Conservation (phyloP, 2,888 invertebrate genomes). For the Cryptocheilus praepositus region DNA sequence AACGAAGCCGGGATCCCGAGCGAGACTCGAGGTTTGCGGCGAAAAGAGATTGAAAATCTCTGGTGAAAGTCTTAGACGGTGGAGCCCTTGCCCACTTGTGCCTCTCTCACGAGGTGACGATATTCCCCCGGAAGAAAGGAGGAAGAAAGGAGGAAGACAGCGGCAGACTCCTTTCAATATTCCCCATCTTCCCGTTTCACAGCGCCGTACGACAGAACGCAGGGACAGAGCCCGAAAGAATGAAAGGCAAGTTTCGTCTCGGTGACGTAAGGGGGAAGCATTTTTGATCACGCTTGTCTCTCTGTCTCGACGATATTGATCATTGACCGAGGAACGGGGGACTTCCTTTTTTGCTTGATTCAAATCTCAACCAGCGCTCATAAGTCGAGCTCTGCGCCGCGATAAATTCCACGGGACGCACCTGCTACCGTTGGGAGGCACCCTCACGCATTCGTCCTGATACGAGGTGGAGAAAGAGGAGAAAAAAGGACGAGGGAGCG, state of each 20-base stretch:
- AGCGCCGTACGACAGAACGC: too few species aligned
- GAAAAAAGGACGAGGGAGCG: constrained; percentile 13
- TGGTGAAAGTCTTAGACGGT: too few species aligned
- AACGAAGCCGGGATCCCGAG: too few species aligned
- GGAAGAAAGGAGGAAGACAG: neutral
- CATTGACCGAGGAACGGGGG: constrained; percentile 11
- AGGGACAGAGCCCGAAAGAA: too few species aligned
- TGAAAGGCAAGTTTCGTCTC: too few species aligned
- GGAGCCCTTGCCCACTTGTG: too few species aligned
- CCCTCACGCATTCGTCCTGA: constrained; percentile 55
- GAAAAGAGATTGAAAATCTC: too few species aligned
- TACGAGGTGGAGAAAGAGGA: neutral
- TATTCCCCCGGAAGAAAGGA: neutral
- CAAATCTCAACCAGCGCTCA: constrained; percentile 54
- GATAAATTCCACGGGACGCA: constrained; percentile 58
- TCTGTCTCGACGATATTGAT: constrained; percentile 29
- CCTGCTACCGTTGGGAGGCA: constrained; percentile 56
- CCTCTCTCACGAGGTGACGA: neutral
- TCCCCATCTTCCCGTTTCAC: too few species aligned
- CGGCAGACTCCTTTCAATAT: too few species aligned
- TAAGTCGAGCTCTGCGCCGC: constrained; percentile 52
- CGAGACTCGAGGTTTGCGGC: too few species aligned
- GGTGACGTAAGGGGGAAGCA: neutral
- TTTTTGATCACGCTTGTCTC: constrained; percentile 7
- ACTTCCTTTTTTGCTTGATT: constrained; percentile 33